A percentile compares a stretch with the other conserved stretches of the same genome.
These are phyloP conservation scores for Mobula hypostoma DNA, from an alignment of 2,113 vertebrate species.

Conservation along the genomic window DNA sequence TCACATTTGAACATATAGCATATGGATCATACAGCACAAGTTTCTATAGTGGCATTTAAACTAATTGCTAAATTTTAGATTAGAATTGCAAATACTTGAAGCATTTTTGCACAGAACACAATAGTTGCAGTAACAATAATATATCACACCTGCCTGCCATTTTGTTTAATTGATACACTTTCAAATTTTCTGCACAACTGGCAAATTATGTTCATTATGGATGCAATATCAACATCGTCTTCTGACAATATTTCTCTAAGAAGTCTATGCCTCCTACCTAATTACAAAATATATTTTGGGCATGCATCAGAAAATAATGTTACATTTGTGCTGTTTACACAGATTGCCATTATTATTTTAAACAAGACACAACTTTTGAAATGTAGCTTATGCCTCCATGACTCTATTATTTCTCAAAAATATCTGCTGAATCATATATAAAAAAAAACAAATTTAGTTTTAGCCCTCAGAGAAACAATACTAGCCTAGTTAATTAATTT, in stretches of 20 bases:
- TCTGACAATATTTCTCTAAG: background rate
- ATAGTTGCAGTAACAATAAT: background rate
- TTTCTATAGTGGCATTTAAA: background rate
- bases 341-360: background rate
- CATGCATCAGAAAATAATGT: background rate
- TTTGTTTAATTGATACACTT: background rate
- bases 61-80: background rate
- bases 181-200: background rate
- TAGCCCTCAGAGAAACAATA: conserved; percentile 18
- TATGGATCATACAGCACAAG: background rate
- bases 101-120: background rate
- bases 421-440: background rate
- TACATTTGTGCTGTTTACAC: background rate
- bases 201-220: background rate
- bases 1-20: background rate
- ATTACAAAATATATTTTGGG: background rate
- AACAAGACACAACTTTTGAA: background rate
- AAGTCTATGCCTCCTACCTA: background rate
- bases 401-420: conserved; percentile 20
- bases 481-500: background rate
- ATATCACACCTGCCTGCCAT: background rate
- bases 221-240: background rate
- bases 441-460: conserved; percentile 15
- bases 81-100: background rate
- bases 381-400: background rate